Conservation (phyloP, 2,888 invertebrate genomes). For the Phasia obesa region DNA sequence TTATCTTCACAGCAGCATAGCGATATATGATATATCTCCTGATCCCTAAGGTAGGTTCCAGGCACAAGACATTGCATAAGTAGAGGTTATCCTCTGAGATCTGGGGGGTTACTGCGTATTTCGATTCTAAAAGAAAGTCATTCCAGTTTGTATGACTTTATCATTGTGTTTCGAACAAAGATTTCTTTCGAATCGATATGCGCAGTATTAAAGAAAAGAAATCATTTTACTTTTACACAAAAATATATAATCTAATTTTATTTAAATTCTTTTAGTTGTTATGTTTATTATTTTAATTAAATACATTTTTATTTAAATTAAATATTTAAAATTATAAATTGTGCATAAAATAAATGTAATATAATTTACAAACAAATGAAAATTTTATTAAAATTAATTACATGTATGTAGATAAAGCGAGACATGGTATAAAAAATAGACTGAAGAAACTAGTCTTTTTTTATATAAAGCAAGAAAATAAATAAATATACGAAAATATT, state of each 20-base stretch:
- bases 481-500: conserved; percentile 28
- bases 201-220: too few species aligned
- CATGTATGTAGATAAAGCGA: neutral
- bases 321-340: conserved; percentile 33
- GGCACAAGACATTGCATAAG: too few species aligned
- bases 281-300: conserved; percentile 26
- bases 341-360: conserved; percentile 41
- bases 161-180: too few species aligned
- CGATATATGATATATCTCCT: too few species aligned
- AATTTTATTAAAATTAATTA: conserved; percentile 24
- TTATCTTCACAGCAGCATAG: too few species aligned
- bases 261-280: conserved; percentile 41
- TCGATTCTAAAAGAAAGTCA: too few species aligned
- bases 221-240: conserved; percentile 19
- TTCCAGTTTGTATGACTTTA: too few species aligned
- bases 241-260: conserved; percentile 41
- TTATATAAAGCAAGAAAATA: conserved; percentile 7
- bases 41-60: too few species aligned
- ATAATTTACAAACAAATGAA: conserved; percentile 20
- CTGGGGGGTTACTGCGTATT: too few species aligned
- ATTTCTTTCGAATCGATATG: too few species aligned
- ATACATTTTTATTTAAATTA: conserved; percentile 6
- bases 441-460: conserved; percentile 47
- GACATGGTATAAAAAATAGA: neutral
- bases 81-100: too few species aligned